Percentiles rank a stretch among this genome's conserved stretches.
Evolutionary conservation across 2,888 invertebrate genomes (phyloP).

Genomic region (Acanthosepion esculentum): DNA sequence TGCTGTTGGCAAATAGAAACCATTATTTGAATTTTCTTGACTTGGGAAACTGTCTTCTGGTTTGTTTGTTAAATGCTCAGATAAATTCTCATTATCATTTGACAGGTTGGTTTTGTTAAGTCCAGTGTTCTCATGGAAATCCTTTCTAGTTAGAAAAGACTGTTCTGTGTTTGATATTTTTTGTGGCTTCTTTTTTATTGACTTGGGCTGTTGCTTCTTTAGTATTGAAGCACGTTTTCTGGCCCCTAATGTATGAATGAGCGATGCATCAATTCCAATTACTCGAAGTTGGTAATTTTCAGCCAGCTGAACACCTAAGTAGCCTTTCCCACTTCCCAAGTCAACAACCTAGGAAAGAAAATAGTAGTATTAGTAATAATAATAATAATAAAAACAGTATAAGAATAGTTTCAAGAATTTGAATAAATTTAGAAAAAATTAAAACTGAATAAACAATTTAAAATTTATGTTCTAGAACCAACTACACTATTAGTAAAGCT

Average conservation of each 20-base stretch:
- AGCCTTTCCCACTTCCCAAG: constrained; percentile 92
- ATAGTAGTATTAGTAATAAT: too few species aligned
- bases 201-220: constrained; percentile 63
- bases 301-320: constrained; percentile 85
- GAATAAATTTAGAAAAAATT: not conserved
- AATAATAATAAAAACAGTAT: too few species aligned
- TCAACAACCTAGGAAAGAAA: constrained; percentile 81
- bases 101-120: not conserved
- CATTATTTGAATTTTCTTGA: not conserved
- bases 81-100: not conserved
- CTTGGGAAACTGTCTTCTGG: not conserved
- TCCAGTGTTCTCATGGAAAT: constrained; percentile 46
- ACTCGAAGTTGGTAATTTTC: constrained; percentile 83
- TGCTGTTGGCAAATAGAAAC: constrained; percentile 60
- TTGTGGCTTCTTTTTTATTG: constrained; percentile 52
- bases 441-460: too few species aligned
- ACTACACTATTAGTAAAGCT: too few species aligned
- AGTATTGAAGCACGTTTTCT: constrained; percentile 71
- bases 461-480: too few species aligned
- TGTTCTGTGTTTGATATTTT: not conserved
- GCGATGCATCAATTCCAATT: constrained; percentile 87
- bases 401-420: too few species aligned
- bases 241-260: constrained; percentile 82
- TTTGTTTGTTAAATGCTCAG: not conserved
- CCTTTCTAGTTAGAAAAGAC: constrained; percentile 40